Base-by-base conservation (phyloP, 2,888 invertebrate genomes). In the Drosophila multiciliata region DNA sequence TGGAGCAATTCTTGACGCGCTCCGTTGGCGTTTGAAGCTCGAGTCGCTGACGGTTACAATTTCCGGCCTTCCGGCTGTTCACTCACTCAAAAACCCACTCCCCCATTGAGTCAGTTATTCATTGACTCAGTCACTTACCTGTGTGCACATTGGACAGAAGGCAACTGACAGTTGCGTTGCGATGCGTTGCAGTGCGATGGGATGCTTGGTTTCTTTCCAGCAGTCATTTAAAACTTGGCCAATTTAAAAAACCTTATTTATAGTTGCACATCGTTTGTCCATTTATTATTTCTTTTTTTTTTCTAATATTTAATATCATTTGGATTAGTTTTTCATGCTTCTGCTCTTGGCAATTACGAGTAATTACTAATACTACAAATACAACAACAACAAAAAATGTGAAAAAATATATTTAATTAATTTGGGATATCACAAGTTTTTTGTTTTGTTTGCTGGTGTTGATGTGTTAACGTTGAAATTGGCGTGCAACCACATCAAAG, bases 401-500 rank as follows among this genome's bases (percentile, higher is more conserved):
- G 15, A 26, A n/a, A 48, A 72, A 36, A 40, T 32, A 29, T 26
- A 33, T 64, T n/a, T 55, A 55, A 57, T 64, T 52, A 38, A 38
- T 66, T 70, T 52, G n/a, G 58, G 7, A 20, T 70, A 12, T 58
- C 53, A 57, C 42, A 38, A 38, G 15, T n/a, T 74, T 74, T 42
- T 33, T 45, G 17, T 53, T 45, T 35, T 26, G 26, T 45, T 69
- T 48, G 12, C 48, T 62, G 38, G 40, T 50, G 49, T 49, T 66
- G 63, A 29, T 55, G 48, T 74, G 71, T 62, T 36, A 20, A 23
- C 45, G 32, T 11, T 59, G 73, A 79, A 85, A 84, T 85, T 84
- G 78, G 70, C 61, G 67, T 62, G 72, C 66, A 78, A 76, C 82
- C 88, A 73, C 82, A 73, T 73, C 82, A 83, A 83, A 85, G 79